Evolutionary conservation across 2,888 invertebrate species (phyloP).

Genomic region (Athrips mouffetella): DNA sequence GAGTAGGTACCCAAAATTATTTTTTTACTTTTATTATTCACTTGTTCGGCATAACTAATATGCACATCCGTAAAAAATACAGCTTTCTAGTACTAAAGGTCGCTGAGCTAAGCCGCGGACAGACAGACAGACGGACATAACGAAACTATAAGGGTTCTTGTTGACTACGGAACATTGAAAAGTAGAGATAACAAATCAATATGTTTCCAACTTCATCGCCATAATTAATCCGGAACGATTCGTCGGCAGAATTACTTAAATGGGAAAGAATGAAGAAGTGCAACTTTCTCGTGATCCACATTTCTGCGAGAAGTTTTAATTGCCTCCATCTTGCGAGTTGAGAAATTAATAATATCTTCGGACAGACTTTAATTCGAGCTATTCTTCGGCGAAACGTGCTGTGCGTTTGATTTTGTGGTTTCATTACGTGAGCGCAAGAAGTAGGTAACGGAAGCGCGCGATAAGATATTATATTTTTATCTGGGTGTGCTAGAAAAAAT

Average conservation of each 20-base stretch:
- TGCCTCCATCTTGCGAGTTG: conserved; percentile 59
- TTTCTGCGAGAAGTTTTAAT: conserved; percentile 63
- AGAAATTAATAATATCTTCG: conserved; percentile 60
- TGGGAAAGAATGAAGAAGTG: conserved; percentile 50
- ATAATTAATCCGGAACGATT: conserved; percentile 26
- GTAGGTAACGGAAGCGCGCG: background rate
- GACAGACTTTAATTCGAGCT: conserved; percentile 43
- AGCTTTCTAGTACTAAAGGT: too few relatives aligned
- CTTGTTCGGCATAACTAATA: too few relatives aligned
- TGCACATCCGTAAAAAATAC: too few relatives aligned
- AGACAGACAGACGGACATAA: too few relatives aligned
- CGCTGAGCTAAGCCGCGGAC: too few relatives aligned
- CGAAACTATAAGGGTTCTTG: too few relatives aligned
- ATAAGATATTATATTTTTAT: background rate
- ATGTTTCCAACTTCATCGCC: background rate
- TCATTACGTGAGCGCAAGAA: background rate
- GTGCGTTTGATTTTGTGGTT: conserved; percentile 11
- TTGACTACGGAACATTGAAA: too few relatives aligned
- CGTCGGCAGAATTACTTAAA: conserved; percentile 53
- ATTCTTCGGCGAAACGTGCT: conserved; percentile 33
- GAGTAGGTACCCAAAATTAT: too few relatives aligned
- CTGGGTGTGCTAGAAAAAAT: too few relatives aligned
- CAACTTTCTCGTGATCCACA: conserved; percentile 45
- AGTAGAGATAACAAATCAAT: too few relatives aligned
- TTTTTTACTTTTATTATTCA: too few relatives aligned